Percentiles rank a stretch among this genome's conserved stretches.
Evolutionary conservation across 2,113 vertebrate genomes (phyloP).

Genomic region (Chinchilla lanigera): DNA sequence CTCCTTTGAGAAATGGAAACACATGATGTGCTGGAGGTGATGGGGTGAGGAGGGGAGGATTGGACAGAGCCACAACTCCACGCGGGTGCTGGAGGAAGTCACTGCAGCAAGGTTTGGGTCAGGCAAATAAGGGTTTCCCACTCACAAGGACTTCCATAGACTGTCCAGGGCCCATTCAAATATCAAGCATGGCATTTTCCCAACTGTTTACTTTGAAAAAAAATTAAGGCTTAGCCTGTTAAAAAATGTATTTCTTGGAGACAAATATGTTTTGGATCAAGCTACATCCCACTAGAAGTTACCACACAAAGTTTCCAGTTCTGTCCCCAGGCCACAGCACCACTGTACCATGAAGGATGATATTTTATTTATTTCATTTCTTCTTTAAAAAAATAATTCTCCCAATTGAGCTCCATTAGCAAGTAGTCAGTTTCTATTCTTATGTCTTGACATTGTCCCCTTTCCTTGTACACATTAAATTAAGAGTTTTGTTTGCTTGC

Average conservation of each 20-base stretch:
- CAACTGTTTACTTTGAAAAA: constrained; percentile 67
- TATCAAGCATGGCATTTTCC: constrained; percentile 69
- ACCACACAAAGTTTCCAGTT: constrained; percentile 81
- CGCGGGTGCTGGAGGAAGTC: background rate
- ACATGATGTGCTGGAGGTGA: background rate
- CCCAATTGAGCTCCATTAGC: background rate
- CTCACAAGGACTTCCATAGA: background rate
- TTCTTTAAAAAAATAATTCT: background rate
- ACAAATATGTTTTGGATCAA: constrained; percentile 72
- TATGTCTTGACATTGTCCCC: background rate
- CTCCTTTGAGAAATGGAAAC: constrained; percentile 48
- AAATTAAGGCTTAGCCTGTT: constrained; percentile 76
- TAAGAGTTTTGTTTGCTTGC: background rate
- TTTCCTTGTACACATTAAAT: background rate
- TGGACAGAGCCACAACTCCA: background rate
- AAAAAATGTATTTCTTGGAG: constrained; percentile 83
- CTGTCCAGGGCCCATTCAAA: constrained; percentile 61
- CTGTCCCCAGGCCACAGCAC: constrained; percentile 73
- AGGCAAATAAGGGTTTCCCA: constrained; percentile 20
- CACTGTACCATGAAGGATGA: constrained; percentile 66
- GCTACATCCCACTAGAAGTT: constrained; percentile 76
- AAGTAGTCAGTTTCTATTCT: background rate
- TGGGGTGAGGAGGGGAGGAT: background rate
- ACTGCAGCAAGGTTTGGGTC: background rate
- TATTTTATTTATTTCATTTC: constrained; percentile 80